Conservation (phyloP, 2,113 vertebrate species). For the Paradoxurus hermaphroditus region DNA sequence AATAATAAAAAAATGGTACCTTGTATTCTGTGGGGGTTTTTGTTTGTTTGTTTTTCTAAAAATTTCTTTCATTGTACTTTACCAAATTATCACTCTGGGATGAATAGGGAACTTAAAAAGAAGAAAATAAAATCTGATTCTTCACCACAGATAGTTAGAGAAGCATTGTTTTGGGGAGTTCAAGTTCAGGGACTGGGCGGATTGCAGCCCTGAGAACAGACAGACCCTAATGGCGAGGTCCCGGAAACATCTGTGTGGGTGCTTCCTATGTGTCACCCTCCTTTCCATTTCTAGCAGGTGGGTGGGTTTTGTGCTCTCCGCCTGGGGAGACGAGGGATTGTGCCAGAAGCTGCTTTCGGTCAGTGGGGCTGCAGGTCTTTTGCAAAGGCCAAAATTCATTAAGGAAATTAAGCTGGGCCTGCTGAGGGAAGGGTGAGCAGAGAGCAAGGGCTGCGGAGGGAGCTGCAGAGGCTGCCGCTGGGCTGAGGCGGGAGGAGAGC, state of each 20-base stretch:
- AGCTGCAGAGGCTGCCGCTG: not conserved
- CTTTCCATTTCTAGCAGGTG: not conserved
- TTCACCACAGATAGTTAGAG: not conserved
- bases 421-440: not conserved
- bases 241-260: constrained; percentile 53
- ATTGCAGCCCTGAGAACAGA: not conserved
- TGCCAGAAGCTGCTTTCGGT: not conserved
- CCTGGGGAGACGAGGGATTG: not conserved
- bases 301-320: not conserved
- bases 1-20: not conserved
- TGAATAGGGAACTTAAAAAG: not conserved
- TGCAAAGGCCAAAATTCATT: not conserved
- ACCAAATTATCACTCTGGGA: not conserved
- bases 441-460: not conserved
- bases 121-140: not conserved
- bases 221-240: not conserved
- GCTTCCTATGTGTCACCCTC: not conserved
- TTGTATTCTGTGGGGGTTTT: not conserved
- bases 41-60: not conserved
- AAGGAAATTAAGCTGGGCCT: not conserved
- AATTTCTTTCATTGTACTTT: not conserved
- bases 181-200: not conserved
- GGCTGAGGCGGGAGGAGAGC: too few relatives aligned
- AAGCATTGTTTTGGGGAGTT: not conserved
- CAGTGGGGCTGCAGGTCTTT: not conserved